phyloP scores from a whole-genome alignment of 2,797 vertebrate genomes.

The Crenuchus spilurus region DNA sequence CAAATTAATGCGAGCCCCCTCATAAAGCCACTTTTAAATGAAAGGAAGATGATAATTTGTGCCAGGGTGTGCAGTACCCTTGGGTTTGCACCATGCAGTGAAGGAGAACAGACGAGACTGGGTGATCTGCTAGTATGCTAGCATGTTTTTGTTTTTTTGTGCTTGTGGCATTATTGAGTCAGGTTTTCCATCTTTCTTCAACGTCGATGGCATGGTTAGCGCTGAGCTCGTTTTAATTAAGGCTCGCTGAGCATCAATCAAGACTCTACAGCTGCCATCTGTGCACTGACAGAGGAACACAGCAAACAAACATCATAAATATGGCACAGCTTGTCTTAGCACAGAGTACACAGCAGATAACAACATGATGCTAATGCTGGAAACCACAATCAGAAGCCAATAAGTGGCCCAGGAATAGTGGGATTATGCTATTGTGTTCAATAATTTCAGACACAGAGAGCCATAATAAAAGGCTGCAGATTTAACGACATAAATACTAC shows the following conservation, averaged over 20 bases:
- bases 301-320: constrained; percentile 75
- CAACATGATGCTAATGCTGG: constrained; percentile 1
- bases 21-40: constrained; percentile 66
- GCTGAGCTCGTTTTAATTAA: constrained; percentile 79
- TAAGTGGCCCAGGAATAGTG: not conserved
- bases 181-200: constrained; percentile 36
- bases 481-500: no score
- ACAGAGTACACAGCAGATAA: constrained; percentile 21
- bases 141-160: not conserved
- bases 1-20: constrained; percentile 61
- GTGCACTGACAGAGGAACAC: constrained; percentile 69
- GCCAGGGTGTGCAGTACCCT: constrained; percentile 39
- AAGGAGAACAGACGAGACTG: not conserved
- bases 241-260: constrained; percentile 78
- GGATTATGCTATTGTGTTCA: not conserved
- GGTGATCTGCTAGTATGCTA: not conserved
- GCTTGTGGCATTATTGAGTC: not conserved
- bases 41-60: constrained; percentile 67
- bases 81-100: constrained; percentile 9
- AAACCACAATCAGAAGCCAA: not conserved
- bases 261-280: constrained; percentile 78
- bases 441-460: no score
- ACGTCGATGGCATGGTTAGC: constrained; percentile 63
- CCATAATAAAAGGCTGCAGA: no score
- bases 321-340: constrained; percentile 52